Base-by-base conservation (phyloP, 2,797 vertebrate genomes). In the Mionectes olivaceus region DNA sequence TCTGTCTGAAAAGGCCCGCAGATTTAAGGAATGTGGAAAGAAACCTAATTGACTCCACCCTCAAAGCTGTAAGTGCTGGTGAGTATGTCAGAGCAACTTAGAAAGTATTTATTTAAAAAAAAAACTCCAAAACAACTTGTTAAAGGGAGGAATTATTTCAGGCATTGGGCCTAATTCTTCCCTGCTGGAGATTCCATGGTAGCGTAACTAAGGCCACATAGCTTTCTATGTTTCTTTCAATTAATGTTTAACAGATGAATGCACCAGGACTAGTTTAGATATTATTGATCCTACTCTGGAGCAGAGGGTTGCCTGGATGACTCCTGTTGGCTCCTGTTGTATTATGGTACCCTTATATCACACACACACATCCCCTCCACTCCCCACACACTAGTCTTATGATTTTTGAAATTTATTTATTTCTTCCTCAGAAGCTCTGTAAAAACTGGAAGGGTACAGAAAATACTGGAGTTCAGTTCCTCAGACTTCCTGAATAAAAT, bases 81-180 rank as follows among this genome's bases (percentile, higher is more conserved):
- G 52, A 19, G 3, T 37, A 35, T 39, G 35, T 67, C 19, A 35
- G 46, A 80, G 24, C 19, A 35, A 33, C n/a, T 71, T 70, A 63
- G n/a, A 89, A 86, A 87, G 19, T 23, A 39, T 83, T 94, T 90
- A 8, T 24, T 21, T 35, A 78, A 64, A 61, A 56, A 64, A 64
- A 22, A 46, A 46, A 41, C 41, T 13, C 22, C 53, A 22, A 10
- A 88, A n/a, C 9, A 28, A 7, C 37, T 82, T 61, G 16, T 55
- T 73, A 71, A 91, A 68, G 21, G 33, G 83, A 76, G 19, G 25
- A 81, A 52, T 71, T 89, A 41, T 76, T 86, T 83, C 35, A 84
- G 55, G 6, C 5, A 1, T 25, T 53, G 19, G 17, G 19, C 28
- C 37, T 68, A 10, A 6, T 78, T 75, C 24, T 87, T 25, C n/a